phyloP scores from a whole-genome alignment of 2,888 invertebrate genomes.

The Baccha elongata region DNA sequence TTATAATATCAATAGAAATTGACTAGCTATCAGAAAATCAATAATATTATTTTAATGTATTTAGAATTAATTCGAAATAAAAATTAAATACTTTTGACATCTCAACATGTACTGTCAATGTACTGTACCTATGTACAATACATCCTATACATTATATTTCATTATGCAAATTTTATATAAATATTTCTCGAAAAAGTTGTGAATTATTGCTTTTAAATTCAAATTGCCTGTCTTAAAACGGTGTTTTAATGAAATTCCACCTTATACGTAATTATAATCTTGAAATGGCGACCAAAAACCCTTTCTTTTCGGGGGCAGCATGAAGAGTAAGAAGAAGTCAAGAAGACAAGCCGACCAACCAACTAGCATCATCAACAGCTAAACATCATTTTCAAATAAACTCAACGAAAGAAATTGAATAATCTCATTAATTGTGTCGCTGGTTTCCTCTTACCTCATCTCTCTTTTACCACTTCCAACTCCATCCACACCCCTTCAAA shows the following conservation, averaged over 20 bases:
- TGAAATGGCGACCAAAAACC: slow-evolving; percentile 58
- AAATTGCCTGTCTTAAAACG: slow-evolving; percentile 66
- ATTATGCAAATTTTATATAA: slow-evolving; percentile 49
- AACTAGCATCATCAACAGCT: slow-evolving; percentile 40
- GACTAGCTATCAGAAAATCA: too few relatives aligned
- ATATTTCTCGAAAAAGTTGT: slow-evolving; percentile 38
- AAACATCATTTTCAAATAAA: slow-evolving; percentile 59
- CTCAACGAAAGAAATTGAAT: slow-evolving; percentile 72
- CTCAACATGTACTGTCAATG: too few relatives aligned
- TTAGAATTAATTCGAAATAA: too few relatives aligned
- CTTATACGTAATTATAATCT: slow-evolving; percentile 66
- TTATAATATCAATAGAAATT: too few relatives aligned
- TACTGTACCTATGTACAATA: too few relatives aligned
- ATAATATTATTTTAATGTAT: too few relatives aligned
- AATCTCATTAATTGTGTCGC: slow-evolving; percentile 70
- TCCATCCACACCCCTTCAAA: slow-evolving; percentile 24
- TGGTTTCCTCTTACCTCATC: neutral
- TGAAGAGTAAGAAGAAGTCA: slow-evolving; percentile 23
- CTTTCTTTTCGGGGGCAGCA: slow-evolving; percentile 53
- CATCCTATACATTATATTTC: slow-evolving; percentile 39
- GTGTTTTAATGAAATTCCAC: slow-evolving; percentile 69
- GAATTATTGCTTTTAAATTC: slow-evolving; percentile 62
- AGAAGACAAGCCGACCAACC: slow-evolving; percentile 27
- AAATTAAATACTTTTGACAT: too few relatives aligned
- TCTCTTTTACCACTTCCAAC: neutral